Conservation (phyloP, 2,888 invertebrate genomes). For the Nephrotoma guestfalica region DNA sequence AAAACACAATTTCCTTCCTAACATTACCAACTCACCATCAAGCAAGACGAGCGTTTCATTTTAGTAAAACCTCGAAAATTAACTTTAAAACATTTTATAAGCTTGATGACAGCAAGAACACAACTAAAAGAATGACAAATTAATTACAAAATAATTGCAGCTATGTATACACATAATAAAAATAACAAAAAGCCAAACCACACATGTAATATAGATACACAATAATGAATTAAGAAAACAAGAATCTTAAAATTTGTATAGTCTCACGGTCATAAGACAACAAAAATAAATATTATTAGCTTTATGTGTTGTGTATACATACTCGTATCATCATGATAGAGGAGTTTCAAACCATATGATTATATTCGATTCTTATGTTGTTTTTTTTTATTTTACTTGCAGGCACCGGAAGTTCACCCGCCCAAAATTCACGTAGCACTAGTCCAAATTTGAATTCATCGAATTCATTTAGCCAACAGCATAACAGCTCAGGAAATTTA, state of each 20-base stretch:
- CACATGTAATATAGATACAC: neutral
- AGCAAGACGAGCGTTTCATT: neutral
- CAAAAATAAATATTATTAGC: neutral
- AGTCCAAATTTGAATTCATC: constrained; percentile 33
- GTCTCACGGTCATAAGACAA: neutral
- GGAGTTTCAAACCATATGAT: neutral
- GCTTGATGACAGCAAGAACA: neutral
- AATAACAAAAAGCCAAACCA: neutral
- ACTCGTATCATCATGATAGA: neutral
- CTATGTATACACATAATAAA: neutral
- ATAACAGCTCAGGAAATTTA: constrained; percentile 31
- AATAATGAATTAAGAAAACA: neutral
- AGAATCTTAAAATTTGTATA: neutral
- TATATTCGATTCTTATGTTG: neutral
- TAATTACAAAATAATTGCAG: neutral
- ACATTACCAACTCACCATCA: neutral
- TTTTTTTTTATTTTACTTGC: constrained; percentile 13
- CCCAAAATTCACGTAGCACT: constrained; percentile 34
- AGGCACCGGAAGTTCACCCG: constrained; percentile 35
- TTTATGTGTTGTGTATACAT: neutral
- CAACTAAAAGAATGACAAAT: neutral
- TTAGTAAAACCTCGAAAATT: neutral
- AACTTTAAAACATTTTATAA: neutral
- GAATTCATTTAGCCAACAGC: constrained; percentile 33
- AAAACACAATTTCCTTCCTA: neutral